A percentile compares a stretch with the other conserved stretches of the same genome.
phyloP scores from a whole-genome alignment of 2,888 invertebrate species.

The Lasius fuliginosus region DNA sequence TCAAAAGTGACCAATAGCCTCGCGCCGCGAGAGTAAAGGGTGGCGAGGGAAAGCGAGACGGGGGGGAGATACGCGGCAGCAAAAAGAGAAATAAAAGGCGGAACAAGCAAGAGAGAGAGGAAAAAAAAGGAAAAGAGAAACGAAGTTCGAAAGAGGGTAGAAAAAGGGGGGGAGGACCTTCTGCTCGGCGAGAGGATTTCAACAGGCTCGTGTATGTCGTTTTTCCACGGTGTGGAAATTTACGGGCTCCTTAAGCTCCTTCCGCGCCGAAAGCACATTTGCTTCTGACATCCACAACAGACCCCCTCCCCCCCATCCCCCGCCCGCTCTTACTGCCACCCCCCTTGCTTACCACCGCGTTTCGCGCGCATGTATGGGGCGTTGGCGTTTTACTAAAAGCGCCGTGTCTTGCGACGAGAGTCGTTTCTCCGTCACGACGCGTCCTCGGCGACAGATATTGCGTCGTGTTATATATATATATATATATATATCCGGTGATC shows the following conservation, averaged over 20 bases:
- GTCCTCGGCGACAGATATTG: slow-evolving; percentile 21
- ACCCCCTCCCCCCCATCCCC: background rate
- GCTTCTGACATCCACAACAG: slow-evolving; percentile 65
- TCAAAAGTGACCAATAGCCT: slow-evolving; percentile 61
- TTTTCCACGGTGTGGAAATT: slow-evolving; percentile 60
- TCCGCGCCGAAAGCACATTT: slow-evolving; percentile 65
- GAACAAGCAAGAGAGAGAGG: slow-evolving; percentile 21
- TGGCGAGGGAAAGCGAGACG: background rate
- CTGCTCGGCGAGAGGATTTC: slow-evolving; percentile 57
- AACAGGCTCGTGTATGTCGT: slow-evolving; percentile 54
- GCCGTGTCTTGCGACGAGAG: slow-evolving; percentile 47
- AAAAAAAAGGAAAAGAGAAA: background rate
- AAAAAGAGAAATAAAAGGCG: slow-evolving; percentile 34
- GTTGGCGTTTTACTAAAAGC: slow-evolving; percentile 55
- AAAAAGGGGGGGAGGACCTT: background rate
- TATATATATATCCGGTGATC: background rate
- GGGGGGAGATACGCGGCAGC: slow-evolving; percentile 7
- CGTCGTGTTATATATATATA: background rate
- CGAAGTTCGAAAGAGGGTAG: slow-evolving; percentile 40
- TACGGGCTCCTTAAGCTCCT: slow-evolving; percentile 65
- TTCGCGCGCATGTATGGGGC: slow-evolving; percentile 54
- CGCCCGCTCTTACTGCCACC: background rate
- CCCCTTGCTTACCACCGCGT: background rate
- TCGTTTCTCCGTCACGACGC: slow-evolving; percentile 40
- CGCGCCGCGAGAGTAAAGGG: slow-evolving; percentile 35